Evolutionary conservation across 2,113 vertebrate genomes (phyloP).

Genomic region (Leptobrachium ailaonicum): DNA sequence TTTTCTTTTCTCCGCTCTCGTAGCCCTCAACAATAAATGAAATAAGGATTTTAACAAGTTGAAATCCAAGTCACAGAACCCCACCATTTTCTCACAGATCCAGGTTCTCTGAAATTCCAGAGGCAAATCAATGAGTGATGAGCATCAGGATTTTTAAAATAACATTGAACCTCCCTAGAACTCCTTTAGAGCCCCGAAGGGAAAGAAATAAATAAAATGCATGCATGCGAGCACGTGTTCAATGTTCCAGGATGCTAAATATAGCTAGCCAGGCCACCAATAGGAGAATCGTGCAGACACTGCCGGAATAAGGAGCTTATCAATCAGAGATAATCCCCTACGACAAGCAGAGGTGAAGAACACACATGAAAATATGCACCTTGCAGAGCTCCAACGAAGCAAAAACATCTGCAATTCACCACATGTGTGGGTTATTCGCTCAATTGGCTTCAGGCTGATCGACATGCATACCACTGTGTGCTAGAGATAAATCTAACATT

Average conservation of each 20-base stretch:
- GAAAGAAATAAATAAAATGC: not conserved
- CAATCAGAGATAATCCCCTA: conserved; percentile 52
- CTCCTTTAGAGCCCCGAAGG: not conserved
- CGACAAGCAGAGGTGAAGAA: conserved; percentile 4
- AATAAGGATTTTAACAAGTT: no score
- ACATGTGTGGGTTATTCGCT: no score
- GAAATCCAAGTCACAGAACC: no score
- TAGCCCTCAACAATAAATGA: no score
- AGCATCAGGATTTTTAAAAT: no score
- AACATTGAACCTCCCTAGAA: not conserved
- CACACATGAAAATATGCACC: conserved; percentile 26
- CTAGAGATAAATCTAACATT: no score
- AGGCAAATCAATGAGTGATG: no score
- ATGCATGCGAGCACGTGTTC: conserved; percentile 2
- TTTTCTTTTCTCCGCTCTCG: no score
- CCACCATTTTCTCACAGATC: no score
- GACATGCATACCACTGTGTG: not conserved
- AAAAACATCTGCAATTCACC: conserved; percentile 3
- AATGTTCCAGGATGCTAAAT: conserved; percentile 26
- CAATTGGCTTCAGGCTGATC: not conserved
- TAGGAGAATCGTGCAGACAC: conserved; percentile 28
- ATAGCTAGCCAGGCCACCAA: conserved; percentile 28
- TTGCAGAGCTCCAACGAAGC: not conserved
- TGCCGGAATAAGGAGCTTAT: conserved; percentile 60
- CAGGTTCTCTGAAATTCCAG: no score